Evolutionary conservation across 2,888 invertebrate species (phyloP), one percentile per base, ranked within the genome.

Genomic region (Liopterus haemorrhoidalis): DNA sequence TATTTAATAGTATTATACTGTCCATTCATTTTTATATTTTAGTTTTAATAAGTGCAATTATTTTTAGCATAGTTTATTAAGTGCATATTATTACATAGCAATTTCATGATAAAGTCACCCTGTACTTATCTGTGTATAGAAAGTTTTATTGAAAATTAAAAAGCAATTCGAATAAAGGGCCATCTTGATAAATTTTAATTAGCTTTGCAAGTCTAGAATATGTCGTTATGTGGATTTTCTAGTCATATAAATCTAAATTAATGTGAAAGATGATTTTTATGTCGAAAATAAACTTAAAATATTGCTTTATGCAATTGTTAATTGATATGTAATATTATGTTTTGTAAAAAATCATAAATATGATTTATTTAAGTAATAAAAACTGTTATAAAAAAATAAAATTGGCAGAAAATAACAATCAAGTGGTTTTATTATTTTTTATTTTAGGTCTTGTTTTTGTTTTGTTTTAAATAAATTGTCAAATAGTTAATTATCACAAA

Each of bases 241-340:
- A 45, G 45, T 45, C 45, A 45, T 39, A n/a, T 39, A 39, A 45
- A 45, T 35, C 33, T 42, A 42, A 42, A 39, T 45, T n/a, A n/a
- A n/a, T n/a, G n/a, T n/a, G n/a, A n/a, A n/a, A n/a, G n/a, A n/a
- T n/a, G n/a, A n/a, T n/a, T n/a, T n/a, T n/a, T n/a, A n/a, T n/a
- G n/a, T n/a, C n/a, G n/a, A n/a, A n/a, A n/a, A n/a, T n/a, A n/a
- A n/a, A n/a, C n/a, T n/a, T n/a, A n/a, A n/a, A n/a, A n/a, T n/a
- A n/a, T n/a, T n/a, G n/a, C n/a, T n/a, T n/a, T n/a, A n/a, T n/a
- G n/a, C n/a, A n/a, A n/a, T 45, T 45, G 39, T 45, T 45, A 45
- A 45, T 45, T 45, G 45, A 39, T 45, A 45, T 45, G 45, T 45
- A 45, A 45, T 45, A 45, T 33, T 45, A 45, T 45, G 45, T 45